Percentiles rank a stretch among this genome's conserved stretches.
Conservation (phyloP, 2,113 vertebrate genomes). For the Isichthys henryi region DNA sequence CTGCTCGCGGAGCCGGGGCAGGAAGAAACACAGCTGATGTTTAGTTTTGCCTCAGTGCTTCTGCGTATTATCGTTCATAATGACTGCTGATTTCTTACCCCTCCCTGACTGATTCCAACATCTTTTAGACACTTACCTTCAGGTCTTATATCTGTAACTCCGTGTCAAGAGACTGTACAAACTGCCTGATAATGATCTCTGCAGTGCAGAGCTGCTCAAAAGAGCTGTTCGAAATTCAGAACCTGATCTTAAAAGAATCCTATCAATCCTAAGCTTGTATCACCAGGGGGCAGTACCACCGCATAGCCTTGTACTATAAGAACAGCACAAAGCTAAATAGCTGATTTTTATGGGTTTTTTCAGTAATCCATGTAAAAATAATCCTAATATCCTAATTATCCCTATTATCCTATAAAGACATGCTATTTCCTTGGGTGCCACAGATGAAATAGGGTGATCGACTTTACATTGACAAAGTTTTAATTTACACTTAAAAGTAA, state of each 20-base stretch:
- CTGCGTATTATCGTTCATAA: neutral
- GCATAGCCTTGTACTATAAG: slow-evolving; percentile 56
- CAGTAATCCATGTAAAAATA: slow-evolving; percentile 19
- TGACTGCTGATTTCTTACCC: neutral
- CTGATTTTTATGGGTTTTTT: neutral
- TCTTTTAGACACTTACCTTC: neutral
- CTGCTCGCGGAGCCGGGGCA: neutral
- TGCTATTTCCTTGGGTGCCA: neutral
- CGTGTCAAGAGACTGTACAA: neutral
- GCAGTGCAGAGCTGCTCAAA: neutral
- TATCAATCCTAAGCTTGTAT: slow-evolving; percentile 22
- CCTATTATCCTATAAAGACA: neutral
- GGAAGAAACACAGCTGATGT: neutral
- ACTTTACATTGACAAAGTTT: neutral
- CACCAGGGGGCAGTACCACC: slow-evolving; percentile 96
- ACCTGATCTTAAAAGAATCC: neutral
- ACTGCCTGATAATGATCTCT: neutral
- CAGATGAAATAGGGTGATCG: neutral
- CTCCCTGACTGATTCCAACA: neutral
- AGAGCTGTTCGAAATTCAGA: neutral
- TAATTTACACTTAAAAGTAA: slow-evolving; percentile 11
- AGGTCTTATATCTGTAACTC: neutral
- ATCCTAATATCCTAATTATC: slow-evolving; percentile 8
- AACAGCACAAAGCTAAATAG: neutral
- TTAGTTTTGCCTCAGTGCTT: neutral